A percentile compares a stretch with the other conserved stretches of the same genome.
Evolutionary conservation across 2,888 invertebrate genomes (phyloP).

Genomic region (Belgica antarctica): DNA sequence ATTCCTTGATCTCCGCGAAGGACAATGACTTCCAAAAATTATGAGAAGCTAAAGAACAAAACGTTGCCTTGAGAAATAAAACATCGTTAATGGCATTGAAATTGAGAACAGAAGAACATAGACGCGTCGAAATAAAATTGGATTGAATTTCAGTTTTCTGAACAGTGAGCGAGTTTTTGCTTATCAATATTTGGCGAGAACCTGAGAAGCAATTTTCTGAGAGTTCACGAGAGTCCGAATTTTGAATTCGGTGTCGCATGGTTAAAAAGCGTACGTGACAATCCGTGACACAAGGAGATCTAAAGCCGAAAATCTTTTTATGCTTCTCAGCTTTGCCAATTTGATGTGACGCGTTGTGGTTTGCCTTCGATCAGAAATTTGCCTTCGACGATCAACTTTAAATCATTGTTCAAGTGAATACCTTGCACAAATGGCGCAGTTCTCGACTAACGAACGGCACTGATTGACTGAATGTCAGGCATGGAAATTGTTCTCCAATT

Average conservation of each 20-base stretch:
- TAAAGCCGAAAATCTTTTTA: neutral
- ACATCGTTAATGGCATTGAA: neutral
- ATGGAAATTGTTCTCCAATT: too few relatives aligned
- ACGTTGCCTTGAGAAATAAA: constrained; percentile 24
- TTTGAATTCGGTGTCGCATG: too few relatives aligned
- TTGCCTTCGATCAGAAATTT: constrained; percentile 20
- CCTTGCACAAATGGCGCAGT: neutral
- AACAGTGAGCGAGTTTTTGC: neutral
- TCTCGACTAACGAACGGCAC: neutral
- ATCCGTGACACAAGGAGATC: neutral
- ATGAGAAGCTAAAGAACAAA: neutral
- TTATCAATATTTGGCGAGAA: neutral
- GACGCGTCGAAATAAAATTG: neutral
- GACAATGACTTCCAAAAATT: constrained; percentile 28
- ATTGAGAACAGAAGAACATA: neutral
- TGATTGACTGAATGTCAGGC: neutral
- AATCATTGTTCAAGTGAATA: too few relatives aligned
- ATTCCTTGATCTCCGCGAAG: constrained; percentile 16
- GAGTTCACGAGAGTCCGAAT: constrained; percentile 12
- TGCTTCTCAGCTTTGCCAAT: constrained; percentile 3
- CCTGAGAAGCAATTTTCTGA: neutral
- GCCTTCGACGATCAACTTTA: neutral
- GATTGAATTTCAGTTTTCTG: constrained; percentile 13
- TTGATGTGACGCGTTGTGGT: neutral
- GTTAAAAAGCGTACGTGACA: too few relatives aligned